phyloP scores from a whole-genome alignment of 2,888 invertebrate species.

The Thymelicus lineola region DNA sequence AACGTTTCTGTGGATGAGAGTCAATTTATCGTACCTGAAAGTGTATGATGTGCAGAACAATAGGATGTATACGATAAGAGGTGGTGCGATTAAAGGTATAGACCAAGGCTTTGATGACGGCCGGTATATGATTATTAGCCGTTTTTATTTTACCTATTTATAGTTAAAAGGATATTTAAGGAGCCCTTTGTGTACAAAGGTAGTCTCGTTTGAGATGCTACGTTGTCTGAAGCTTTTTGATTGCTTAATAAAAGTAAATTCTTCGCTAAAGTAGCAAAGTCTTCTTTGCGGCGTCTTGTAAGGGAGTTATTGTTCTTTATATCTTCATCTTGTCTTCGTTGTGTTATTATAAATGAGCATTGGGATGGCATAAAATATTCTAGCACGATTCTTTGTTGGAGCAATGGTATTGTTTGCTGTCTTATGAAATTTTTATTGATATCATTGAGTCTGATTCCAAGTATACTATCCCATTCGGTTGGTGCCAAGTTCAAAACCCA shows the following conservation, averaged over 20 bases:
- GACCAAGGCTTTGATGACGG: conserved; percentile 50
- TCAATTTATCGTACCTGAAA: conserved; percentile 50
- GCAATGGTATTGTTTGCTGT: not conserved
- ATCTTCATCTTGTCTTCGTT: conserved; percentile 26
- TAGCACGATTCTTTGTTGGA: not conserved
- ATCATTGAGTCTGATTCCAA: not conserved
- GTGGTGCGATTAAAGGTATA: conserved; percentile 49
- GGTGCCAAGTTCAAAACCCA: too few species aligned
- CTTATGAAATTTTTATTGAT: not conserved
- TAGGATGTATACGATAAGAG: conserved; percentile 52
- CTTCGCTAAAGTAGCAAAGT: conserved; percentile 29
- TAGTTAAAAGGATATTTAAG: conserved; percentile 33
- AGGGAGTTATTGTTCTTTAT: conserved; percentile 31
- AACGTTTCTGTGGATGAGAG: conserved; percentile 21
- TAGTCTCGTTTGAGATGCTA: conserved; percentile 30
- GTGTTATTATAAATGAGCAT: conserved; percentile 14
- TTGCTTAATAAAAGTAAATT: conserved; percentile 38
- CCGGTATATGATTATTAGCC: conserved; percentile 43
- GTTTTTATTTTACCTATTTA: conserved; percentile 34
- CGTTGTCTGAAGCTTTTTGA: conserved; percentile 36
- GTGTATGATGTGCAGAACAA: conserved; percentile 54
- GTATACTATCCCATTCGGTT: too few species aligned
- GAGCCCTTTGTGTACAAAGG: conserved; percentile 34
- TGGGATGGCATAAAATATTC: conserved; percentile 6
- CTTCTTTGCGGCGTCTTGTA: conserved; percentile 30